phyloP scores from a whole-genome alignment of 2,797 vertebrate species.

The Neomorphus geoffroyi region DNA sequence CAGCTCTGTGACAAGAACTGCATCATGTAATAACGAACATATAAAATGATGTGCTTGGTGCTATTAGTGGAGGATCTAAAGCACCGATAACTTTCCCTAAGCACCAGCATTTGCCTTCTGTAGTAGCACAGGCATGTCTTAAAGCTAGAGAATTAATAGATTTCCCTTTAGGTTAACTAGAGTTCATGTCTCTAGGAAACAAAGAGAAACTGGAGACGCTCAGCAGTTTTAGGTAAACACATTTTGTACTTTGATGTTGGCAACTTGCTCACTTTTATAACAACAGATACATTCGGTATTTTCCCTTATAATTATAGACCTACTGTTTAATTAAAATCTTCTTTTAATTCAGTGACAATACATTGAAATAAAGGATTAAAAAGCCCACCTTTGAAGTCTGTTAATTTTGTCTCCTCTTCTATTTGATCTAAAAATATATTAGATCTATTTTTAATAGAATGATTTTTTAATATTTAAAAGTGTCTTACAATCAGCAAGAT shows the following conservation, averaged over 20 bases:
- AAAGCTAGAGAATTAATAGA: background rate
- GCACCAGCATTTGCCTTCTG: background rate
- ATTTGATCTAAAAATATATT: constrained; percentile 15
- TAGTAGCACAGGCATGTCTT: background rate
- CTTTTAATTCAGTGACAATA: background rate
- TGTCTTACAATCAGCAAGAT: background rate
- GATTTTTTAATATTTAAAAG: background rate
- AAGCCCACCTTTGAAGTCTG: background rate
- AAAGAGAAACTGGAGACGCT: background rate
- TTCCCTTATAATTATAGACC: background rate
- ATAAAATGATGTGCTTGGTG: background rate
- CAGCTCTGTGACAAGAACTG: background rate
- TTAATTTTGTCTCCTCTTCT: background rate
- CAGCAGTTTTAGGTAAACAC: background rate
- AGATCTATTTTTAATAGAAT: background rate
- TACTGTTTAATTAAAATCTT: background rate
- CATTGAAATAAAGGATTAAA: background rate
- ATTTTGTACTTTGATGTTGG: background rate
- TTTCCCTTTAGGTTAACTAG: background rate
- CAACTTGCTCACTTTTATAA: background rate
- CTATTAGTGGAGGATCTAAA: background rate
- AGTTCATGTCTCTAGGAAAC: background rate
- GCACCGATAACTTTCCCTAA: background rate
- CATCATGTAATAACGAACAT: background rate
- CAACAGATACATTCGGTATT: background rate